These are phyloP conservation scores for Ormia ochracea DNA, from an alignment of 2,888 invertebrate genomes.

Conservation along the genomic window DNA sequence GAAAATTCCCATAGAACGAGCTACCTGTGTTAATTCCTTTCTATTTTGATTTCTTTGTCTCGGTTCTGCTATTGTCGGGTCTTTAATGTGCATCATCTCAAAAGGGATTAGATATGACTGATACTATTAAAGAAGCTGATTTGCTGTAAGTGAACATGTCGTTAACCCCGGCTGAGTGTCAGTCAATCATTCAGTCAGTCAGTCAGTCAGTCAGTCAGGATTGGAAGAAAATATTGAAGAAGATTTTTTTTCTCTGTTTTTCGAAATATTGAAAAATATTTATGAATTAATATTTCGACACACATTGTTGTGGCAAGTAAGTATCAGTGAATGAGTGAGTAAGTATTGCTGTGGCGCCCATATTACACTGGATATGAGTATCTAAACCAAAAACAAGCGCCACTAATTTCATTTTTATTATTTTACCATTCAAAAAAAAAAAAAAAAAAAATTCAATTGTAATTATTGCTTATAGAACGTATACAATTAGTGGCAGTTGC, in stretches of 20 bases:
- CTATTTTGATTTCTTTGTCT: background rate
- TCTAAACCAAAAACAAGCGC: constrained; percentile 19
- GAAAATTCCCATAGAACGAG: constrained; percentile 19
- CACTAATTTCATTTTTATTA: constrained; percentile 26
- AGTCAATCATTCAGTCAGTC: constrained; percentile 44
- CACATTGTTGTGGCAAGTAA: background rate
- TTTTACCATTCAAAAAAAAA: constrained; percentile 45
- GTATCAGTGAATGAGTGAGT: no score
- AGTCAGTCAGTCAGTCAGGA: constrained; percentile 41
- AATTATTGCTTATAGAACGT: constrained; percentile 31
- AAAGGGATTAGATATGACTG: constrained; percentile 47
- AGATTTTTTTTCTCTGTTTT: no score
- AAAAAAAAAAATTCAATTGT: constrained; percentile 55
- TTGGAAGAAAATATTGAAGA: background rate
- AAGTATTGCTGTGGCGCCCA: constrained; percentile 34
- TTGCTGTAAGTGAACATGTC: constrained; percentile 54
- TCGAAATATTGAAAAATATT: constrained; percentile 14
- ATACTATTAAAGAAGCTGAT: constrained; percentile 37
- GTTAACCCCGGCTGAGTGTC: constrained; percentile 61
- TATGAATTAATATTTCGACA: constrained; percentile 54
- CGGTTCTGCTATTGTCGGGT: background rate
- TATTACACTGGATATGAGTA: background rate
- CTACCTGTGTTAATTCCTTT: constrained; percentile 49
- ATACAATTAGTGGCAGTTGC: constrained; percentile 46
- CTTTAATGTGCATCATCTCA: constrained; percentile 21